Conservation (phyloP, 2,797 vertebrate genomes). For the Thamnophis elegans region DNA sequence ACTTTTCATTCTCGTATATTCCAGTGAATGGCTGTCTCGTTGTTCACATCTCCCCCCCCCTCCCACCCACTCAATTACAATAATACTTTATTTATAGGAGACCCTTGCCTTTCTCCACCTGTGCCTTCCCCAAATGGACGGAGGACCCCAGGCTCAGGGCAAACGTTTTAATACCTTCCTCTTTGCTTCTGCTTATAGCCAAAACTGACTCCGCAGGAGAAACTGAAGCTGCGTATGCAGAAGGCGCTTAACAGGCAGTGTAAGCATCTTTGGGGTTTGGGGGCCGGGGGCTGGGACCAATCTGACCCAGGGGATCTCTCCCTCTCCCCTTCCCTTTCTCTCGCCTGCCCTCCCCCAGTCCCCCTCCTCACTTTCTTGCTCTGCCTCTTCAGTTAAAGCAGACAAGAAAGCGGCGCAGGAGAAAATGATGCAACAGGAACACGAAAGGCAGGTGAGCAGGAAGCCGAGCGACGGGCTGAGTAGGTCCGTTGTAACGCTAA, state of each 20-base stretch:
- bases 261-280: constrained; percentile 56
- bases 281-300: rapidly evolving
- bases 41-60: background rate
- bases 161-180: background rate
- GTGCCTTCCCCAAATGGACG: background rate
- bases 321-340: too few species aligned
- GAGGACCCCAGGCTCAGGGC: background rate
- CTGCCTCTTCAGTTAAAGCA: constrained; percentile 82
- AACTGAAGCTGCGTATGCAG: constrained; percentile 90
- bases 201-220: constrained; percentile 93
- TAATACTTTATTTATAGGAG: background rate
- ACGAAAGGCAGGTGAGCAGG: constrained; percentile 84
- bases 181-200: constrained; percentile 76
- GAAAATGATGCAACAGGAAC: constrained; percentile 90
- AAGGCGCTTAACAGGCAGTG: constrained; percentile 94
- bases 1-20: background rate
- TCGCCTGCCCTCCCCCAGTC: rapidly evolving
- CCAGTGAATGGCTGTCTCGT: background rate
- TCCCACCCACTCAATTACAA: background rate
- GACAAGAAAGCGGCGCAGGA: constrained; percentile 93
- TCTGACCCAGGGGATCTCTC: too few species aligned
- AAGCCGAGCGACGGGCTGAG: rapidly evolving
- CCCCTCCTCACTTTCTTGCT: background rate
- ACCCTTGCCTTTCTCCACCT: background rate
- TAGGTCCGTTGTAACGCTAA: background rate